These are phyloP conservation scores for Gymnoscelis rufifasciata DNA, from an alignment of 2,888 invertebrate genomes.

Conservation along the genomic window DNA sequence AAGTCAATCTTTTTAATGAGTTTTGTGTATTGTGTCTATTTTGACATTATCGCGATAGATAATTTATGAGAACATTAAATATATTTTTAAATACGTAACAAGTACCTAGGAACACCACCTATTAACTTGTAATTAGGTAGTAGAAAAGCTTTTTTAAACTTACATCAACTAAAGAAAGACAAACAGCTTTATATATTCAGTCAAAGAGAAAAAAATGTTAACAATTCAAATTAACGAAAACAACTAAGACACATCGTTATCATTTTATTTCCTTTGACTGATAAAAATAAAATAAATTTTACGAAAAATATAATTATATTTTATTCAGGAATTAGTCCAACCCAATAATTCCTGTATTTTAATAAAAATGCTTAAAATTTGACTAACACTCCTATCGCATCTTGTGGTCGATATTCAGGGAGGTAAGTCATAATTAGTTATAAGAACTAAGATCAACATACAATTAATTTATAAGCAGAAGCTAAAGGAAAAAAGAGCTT, in stretches of 20 bases:
- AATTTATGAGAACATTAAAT: slow-evolving; percentile 1
- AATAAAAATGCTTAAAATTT: not conserved
- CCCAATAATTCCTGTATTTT: slow-evolving; percentile 41
- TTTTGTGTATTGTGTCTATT: too few species aligned
- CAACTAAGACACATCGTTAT: slow-evolving; percentile 20
- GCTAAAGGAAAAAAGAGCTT: not conserved
- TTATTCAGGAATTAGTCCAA: slow-evolving; percentile 46
- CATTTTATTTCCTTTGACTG: slow-evolving; percentile 25
- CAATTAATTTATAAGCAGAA: slow-evolving; percentile 1
- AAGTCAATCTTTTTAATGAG: too few species aligned
- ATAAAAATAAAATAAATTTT: not conserved
- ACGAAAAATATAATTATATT: not conserved
- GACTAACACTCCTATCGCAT: slow-evolving; percentile 2
- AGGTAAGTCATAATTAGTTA: too few species aligned
- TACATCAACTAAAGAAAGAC: not conserved
- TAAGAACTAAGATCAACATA: too few species aligned
- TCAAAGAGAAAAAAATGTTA: slow-evolving; percentile 27
- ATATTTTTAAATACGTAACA: slow-evolving; percentile 1
- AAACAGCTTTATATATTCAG: slow-evolving; percentile 2
- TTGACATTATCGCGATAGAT: not conserved
- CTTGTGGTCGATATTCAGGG: not conserved
- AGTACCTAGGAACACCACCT: not conserved
- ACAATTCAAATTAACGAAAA: slow-evolving; percentile 14
- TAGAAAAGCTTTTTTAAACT: not conserved
- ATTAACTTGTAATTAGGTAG: not conserved